Percentiles rank a stretch among this genome's conserved stretches.
Conservation (phyloP, 2,888 invertebrate genomes). For the Ectobius pallidus region DNA sequence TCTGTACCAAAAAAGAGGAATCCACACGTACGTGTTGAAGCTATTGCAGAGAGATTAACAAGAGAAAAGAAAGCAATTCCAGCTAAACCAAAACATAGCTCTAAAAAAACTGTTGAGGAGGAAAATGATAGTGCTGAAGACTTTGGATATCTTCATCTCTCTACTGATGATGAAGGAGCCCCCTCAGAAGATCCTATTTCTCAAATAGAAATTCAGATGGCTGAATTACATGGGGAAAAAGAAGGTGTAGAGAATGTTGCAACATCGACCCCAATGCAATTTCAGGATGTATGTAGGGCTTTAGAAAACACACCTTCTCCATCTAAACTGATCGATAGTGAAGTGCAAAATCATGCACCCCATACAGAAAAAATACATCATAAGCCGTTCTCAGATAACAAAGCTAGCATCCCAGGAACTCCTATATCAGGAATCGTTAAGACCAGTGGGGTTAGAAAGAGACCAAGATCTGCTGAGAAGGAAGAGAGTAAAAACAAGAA, state of each 20-base stretch:
- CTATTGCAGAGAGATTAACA: slow-evolving; percentile 11
- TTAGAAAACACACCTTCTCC: neutral
- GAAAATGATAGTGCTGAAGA: slow-evolving; percentile 21
- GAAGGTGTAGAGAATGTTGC: neutral
- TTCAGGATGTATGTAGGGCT: neutral
- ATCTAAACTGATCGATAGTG: too few species aligned
- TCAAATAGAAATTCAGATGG: neutral
- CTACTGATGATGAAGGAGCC: slow-evolving; percentile 18
- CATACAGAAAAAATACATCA: too few species aligned
- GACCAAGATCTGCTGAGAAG: neutral
- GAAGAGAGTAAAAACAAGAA: neutral
- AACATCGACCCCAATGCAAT: neutral
- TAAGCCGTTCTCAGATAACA: too few species aligned
- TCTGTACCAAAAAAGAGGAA: neutral
- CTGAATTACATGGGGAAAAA: slow-evolving; percentile 12
- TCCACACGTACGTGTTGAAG: slow-evolving; percentile 4
- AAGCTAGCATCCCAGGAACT: too few species aligned
- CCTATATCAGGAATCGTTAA: too few species aligned
- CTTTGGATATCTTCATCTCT: slow-evolving; percentile 19
- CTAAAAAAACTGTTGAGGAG: neutral
- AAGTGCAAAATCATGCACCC: neutral
- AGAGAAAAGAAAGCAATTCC: slow-evolving; percentile 13
- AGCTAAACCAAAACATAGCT: neutral
- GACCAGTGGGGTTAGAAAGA: neutral
- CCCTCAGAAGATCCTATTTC: neutral